Conservation (phyloP, 2,797 vertebrate genomes). For the Iguana delicatissima region DNA sequence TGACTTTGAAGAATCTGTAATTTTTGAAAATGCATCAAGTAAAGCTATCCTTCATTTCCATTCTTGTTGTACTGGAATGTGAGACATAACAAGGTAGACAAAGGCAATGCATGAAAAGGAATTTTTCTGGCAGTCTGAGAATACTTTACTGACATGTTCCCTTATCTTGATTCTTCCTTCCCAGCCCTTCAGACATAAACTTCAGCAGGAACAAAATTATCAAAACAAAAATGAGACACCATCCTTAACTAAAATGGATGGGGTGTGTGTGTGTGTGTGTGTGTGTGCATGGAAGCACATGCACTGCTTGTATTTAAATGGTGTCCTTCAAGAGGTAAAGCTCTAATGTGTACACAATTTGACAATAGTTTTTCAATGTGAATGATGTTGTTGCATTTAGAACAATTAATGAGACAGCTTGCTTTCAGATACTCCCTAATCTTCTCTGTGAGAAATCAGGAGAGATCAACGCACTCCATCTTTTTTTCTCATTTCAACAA, state of each 20-base stretch:
- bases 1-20: conserved; percentile 67
- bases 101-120: conserved; percentile 59
- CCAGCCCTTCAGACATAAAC: conserved; percentile 51
- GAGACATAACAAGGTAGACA: conserved; percentile 58
- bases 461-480: conserved; percentile 13
- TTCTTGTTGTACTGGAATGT: conserved; percentile 60
- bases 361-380: conserved; percentile 17
- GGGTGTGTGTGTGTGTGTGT: no score
- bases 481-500: conserved; percentile 40
- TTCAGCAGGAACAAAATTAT: conserved; percentile 41
- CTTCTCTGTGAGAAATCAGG: conserved; percentile 32
- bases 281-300: not conserved
- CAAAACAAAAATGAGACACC: conserved; percentile 34
- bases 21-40: conserved; percentile 72
- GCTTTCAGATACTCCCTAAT: not conserved
- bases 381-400: conserved; percentile 20
- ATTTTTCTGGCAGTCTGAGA: conserved; percentile 58
- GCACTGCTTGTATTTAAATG: not conserved
- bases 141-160: conserved; percentile 59
- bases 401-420: conserved; percentile 43
- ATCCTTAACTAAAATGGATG: conserved; percentile 36
- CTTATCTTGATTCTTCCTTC: conserved; percentile 62
- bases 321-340: accelerated
- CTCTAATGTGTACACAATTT: conserved; percentile 38
- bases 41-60: conserved; percentile 60